A percentile compares a stretch with the other conserved stretches of the same genome.
These are phyloP conservation scores for Danio jaintianensis DNA, from an alignment of 2,797 vertebrate species.

Conservation along the genomic window DNA sequence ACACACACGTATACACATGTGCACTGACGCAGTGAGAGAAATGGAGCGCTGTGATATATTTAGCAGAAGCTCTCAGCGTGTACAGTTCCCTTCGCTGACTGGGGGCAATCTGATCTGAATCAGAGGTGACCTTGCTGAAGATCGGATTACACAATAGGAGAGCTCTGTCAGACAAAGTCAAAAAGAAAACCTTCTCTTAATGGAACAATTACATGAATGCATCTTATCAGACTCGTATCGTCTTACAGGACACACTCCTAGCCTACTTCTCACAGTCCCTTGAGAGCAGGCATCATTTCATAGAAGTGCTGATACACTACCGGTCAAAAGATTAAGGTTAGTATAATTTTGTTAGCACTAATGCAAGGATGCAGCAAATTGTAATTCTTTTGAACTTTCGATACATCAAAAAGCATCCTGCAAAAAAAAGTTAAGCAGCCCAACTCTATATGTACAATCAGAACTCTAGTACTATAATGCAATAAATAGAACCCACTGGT, in stretches of 20 bases:
- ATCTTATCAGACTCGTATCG: background rate
- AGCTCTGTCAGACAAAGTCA: conserved; percentile 38
- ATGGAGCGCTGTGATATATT: conserved; percentile 57
- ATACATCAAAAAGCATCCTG: too few species aligned
- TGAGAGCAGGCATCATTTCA: conserved; percentile 6
- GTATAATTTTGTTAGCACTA: background rate
- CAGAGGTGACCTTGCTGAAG: conserved; percentile 64
- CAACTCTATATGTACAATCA: background rate
- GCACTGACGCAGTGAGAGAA: conserved; percentile 43
- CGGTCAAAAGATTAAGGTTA: background rate
- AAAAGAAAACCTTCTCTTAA: conserved; percentile 43
- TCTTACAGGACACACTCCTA: conserved; percentile 15
- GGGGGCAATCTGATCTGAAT: conserved; percentile 57
- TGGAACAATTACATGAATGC: conserved; percentile 14
- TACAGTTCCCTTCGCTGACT: conserved; percentile 52
- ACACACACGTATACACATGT: conserved; percentile 37
- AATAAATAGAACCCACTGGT: too few species aligned
- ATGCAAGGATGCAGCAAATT: background rate
- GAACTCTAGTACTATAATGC: too few species aligned
- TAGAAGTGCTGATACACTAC: background rate
- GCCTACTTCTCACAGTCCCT: background rate
- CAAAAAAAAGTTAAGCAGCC: background rate
- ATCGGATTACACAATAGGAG: conserved; percentile 61
- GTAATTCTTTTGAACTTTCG: too few species aligned
- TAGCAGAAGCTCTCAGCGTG: conserved; percentile 55